Evolutionary conservation across 2,888 invertebrate genomes (phyloP).

Genomic region (Cephalotes varians): DNA sequence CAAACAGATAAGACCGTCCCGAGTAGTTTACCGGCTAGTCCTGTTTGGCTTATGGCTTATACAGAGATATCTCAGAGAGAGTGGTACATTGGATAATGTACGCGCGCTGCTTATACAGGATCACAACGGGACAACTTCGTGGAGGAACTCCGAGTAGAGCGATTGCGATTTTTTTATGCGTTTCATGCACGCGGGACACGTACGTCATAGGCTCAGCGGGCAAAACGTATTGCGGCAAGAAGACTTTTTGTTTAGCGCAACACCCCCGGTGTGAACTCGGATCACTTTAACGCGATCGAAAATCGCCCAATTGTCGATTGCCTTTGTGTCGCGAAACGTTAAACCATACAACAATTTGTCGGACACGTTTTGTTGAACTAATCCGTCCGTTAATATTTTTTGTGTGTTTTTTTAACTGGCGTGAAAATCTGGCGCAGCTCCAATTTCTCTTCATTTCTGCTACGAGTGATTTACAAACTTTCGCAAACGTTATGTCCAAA

Average conservation of each 20-base stretch:
- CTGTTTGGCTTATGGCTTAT: slow-evolving; percentile 79
- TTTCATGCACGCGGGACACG: slow-evolving; percentile 40
- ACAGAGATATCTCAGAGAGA: slow-evolving; percentile 72
- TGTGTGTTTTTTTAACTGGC: slow-evolving; percentile 72
- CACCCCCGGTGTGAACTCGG: not conserved
- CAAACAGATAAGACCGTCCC: slow-evolving; percentile 79
- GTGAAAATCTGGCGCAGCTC: slow-evolving; percentile 80
- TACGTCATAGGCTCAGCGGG: slow-evolving; percentile 28
- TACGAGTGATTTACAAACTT: not conserved
- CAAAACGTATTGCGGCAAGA: slow-evolving; percentile 35
- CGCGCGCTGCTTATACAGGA: slow-evolving; percentile 72
- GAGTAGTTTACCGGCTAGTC: slow-evolving; percentile 77
- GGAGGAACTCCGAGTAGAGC: slow-evolving; percentile 34
- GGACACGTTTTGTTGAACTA: slow-evolving; percentile 29
- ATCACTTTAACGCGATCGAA: not conserved
- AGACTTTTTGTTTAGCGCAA: not conserved
- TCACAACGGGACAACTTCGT: slow-evolving; percentile 61
- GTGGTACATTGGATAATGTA: slow-evolving; percentile 60
- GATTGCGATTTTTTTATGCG: slow-evolving; percentile 54
- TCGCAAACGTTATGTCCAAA: not conserved
- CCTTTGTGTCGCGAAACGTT: slow-evolving; percentile 30
- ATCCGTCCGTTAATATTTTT: slow-evolving; percentile 57
- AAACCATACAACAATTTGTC: slow-evolving; percentile 59
- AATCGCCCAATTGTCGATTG: too few species aligned
- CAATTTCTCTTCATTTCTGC: slow-evolving; percentile 46